These are phyloP conservation scores for Hedychridium roseum DNA, from an alignment of 2,888 invertebrate genomes.

Conservation along the genomic window DNA sequence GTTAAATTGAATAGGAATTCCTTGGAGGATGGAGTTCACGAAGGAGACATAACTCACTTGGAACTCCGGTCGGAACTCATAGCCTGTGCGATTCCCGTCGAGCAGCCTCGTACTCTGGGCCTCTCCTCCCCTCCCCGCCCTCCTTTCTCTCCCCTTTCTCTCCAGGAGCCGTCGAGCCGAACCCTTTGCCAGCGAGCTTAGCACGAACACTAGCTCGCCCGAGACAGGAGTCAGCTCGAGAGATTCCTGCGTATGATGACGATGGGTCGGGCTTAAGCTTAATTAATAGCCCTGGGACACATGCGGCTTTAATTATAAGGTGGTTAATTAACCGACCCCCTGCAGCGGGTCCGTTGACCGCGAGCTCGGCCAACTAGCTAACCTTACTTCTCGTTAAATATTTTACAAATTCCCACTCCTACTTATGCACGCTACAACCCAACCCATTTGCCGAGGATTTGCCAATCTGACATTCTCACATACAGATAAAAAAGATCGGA, in stretches of 20 bases:
- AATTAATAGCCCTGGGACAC: conserved; percentile 30
- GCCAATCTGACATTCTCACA: no score
- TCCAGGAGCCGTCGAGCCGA: conserved; percentile 1
- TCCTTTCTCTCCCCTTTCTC: conserved; percentile 8
- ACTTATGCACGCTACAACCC: no score
- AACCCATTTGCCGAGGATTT: no score
- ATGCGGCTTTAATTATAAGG: conserved; percentile 28
- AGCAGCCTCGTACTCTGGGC: conserved; percentile 2
- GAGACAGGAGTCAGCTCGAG: conserved; percentile 18
- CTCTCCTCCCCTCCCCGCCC: background rate
- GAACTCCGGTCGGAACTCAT: conserved; percentile 29
- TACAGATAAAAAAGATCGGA: no score
- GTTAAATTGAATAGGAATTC: conserved; percentile 44
- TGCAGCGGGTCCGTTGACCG: no score
- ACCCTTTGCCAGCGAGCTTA: conserved; percentile 8
- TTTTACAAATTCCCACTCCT: no score
- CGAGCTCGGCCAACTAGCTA: no score
- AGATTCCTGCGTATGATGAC: conserved; percentile 19
- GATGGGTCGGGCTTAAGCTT: conserved; percentile 24
- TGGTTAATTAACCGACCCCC: conserved; percentile 37
- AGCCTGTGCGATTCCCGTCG: conserved; percentile 15
- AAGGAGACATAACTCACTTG: conserved; percentile 38
- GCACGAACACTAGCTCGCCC: conserved; percentile 7
- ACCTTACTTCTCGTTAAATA: no score
- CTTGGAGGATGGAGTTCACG: conserved; percentile 36